phyloP scores from a whole-genome alignment of 2,888 invertebrate genomes.

The Chrysolina haemoptera region DNA sequence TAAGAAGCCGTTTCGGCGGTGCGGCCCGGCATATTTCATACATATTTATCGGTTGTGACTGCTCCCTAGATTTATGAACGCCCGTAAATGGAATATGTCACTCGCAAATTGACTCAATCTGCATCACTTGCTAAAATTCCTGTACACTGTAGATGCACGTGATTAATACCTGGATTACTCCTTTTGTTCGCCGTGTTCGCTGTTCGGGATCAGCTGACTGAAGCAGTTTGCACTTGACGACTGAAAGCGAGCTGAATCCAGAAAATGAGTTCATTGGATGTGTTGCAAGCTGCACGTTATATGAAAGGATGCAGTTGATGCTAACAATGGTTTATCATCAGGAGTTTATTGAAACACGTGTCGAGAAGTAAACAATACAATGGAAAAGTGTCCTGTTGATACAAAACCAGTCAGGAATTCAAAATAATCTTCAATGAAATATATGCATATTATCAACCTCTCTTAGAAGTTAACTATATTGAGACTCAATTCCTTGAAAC shows the following conservation, averaged over 20 bases:
- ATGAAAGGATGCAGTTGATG: too few species aligned
- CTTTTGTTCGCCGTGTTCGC: constrained; percentile 28
- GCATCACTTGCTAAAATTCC: constrained; percentile 33
- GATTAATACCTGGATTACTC: constrained; percentile 53
- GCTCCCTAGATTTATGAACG: constrained; percentile 60
- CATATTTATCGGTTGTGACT: constrained; percentile 63
- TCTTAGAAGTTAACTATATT: too few species aligned
- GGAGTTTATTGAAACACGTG: too few species aligned
- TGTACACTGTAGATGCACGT: constrained; percentile 33
- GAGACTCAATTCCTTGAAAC: too few species aligned
- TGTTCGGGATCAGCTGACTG: neutral
- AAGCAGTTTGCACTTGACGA: neutral
- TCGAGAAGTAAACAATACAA: too few species aligned
- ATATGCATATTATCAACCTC: too few species aligned
- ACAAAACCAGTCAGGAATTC: too few species aligned
- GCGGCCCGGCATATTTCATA: constrained; percentile 63
- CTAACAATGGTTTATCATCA: too few species aligned
- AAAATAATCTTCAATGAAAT: too few species aligned
- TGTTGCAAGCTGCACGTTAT: too few species aligned
- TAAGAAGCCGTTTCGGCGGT: constrained; percentile 56
- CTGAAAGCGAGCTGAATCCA: neutral
- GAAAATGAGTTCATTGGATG: neutral
- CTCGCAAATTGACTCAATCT: constrained; percentile 64
- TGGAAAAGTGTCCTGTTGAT: too few species aligned
- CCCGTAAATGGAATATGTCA: constrained; percentile 65